A percentile compares a stretch with the other conserved stretches of the same genome.
Conservation (phyloP, 2,888 invertebrate species). For the Malthinus seriepunctatus region DNA sequence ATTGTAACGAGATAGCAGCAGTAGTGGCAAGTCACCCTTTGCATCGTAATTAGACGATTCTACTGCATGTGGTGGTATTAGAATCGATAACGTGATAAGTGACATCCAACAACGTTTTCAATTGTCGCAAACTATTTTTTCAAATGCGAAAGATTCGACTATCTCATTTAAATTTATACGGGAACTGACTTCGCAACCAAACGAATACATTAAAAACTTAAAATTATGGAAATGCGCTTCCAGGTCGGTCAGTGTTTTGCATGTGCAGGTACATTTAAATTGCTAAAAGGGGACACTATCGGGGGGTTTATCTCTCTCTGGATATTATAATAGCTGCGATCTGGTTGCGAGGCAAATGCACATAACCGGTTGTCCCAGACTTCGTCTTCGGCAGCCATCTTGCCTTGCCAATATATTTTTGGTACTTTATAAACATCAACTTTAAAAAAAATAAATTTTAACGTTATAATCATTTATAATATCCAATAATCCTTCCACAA, state of each 20-base stretch:
- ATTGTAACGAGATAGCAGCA: constrained; percentile 28
- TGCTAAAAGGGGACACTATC: constrained; percentile 57
- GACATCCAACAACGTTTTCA: constrained; percentile 9
- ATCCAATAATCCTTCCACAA: too few relatives aligned
- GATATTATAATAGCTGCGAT: constrained; percentile 51
- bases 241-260: constrained; percentile 48
- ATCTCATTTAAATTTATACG: constrained; percentile 41
- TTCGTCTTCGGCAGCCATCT: constrained; percentile 50
- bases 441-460: not conserved
- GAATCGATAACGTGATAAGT: constrained; percentile 34
- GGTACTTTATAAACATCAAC: constrained; percentile 16
- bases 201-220: constrained; percentile 40
- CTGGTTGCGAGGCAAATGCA: constrained; percentile 55
- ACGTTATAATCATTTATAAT: too few relatives aligned
- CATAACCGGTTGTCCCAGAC: constrained; percentile 54
- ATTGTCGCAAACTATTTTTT: not conserved
- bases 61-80: constrained; percentile 14
- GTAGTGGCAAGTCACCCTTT: constrained; percentile 27
- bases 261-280: constrained; percentile 56
- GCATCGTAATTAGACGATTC: constrained; percentile 28
- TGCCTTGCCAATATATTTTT: constrained; percentile 39
- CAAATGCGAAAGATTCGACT: not conserved
- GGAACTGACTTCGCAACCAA: constrained; percentile 30
- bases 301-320: constrained; percentile 50
- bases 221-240: constrained; percentile 42